Conservation (phyloP, 2,797 vertebrate genomes). For the Morus bassanus region DNA sequence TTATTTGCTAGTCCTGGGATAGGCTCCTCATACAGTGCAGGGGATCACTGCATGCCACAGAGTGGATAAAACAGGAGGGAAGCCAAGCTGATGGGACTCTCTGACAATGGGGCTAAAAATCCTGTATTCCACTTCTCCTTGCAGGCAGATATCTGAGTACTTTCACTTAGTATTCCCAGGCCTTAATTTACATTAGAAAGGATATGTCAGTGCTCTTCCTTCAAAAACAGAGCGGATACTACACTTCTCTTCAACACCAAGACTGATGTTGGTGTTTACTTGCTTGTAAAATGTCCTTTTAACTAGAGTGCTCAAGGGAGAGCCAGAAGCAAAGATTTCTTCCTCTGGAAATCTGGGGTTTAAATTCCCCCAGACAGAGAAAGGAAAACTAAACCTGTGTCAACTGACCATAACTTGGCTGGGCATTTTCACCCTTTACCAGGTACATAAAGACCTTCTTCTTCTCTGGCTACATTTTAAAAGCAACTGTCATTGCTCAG, state of each 20-base stretch:
- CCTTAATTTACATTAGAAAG: conserved; percentile 22
- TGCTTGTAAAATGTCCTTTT: background rate
- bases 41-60: background rate
- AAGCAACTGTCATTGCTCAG: background rate
- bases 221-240: background rate
- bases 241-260: background rate
- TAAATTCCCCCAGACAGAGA: background rate
- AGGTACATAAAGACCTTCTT: background rate
- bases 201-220: background rate
- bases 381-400: background rate
- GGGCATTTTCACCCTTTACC: background rate
- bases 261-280: background rate
- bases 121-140: background rate
- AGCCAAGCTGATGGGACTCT: background rate
- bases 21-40: background rate
- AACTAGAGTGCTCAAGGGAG: background rate
- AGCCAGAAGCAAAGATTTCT: background rate
- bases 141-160: background rate
- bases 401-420: background rate
- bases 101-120: background rate
- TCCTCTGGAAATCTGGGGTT: background rate
- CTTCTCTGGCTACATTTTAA: background rate
- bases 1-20: background rate
- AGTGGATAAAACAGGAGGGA: background rate
- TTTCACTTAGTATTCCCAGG: background rate